Conservation (phyloP, 2,113 vertebrate species). For the Eulemur macaco region DNA sequence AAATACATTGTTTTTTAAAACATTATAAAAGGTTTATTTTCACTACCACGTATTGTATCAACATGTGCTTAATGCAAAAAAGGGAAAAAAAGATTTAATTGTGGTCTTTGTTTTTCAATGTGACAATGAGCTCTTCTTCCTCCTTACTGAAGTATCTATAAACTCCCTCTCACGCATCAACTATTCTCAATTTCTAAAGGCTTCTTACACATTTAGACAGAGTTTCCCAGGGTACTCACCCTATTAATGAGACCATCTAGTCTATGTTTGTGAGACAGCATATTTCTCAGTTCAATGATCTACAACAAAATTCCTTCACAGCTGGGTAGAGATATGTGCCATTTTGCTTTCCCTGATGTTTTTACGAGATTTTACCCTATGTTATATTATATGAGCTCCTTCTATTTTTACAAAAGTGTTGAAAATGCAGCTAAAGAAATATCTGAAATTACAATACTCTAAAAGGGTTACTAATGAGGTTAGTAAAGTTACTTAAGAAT, state of each 20-base stretch:
- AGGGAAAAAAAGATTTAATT: not conserved
- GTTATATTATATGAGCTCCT: not conserved
- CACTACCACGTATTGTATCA: not conserved
- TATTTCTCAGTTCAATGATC: slow-evolving; percentile 16
- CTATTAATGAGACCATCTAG: not conserved
- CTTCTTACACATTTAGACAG: not conserved
- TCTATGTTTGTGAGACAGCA: not conserved
- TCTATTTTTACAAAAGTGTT: slow-evolving; percentile 39
- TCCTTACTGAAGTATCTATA: not conserved
- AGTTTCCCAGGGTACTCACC: not conserved
- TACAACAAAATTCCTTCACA: not conserved
- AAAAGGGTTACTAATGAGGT: slow-evolving; percentile 45
- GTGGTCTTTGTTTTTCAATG: not conserved
- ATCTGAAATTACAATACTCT: slow-evolving; percentile 10
- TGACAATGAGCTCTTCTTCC: not conserved
- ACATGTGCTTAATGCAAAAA: not conserved
- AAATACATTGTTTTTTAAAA: not conserved
- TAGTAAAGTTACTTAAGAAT: not conserved
- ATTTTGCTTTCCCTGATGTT: not conserved
- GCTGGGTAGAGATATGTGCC: not conserved
- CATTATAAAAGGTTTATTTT: slow-evolving; percentile 3
- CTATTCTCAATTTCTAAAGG: not conserved
- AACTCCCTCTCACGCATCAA: not conserved
- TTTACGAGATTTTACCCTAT: not conserved
- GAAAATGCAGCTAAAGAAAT: slow-evolving; percentile 33